These are phyloP conservation scores for Pristiophorus japonicus DNA, from an alignment of 2,113 vertebrate genomes.

Conservation along the genomic window DNA sequence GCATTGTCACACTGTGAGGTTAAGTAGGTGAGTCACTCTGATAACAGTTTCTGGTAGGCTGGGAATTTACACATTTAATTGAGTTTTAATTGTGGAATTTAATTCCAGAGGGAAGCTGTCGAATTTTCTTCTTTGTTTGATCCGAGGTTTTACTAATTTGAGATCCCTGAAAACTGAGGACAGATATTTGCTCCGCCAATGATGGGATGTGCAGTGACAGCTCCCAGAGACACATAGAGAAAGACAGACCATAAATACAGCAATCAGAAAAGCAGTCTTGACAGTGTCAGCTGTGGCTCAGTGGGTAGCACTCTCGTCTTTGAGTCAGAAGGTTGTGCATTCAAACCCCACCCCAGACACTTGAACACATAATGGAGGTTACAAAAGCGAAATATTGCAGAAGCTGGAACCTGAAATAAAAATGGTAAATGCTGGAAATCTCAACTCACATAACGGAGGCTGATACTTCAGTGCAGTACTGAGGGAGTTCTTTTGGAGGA, in stretches of 20 bases:
- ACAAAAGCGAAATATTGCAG: too few relatives aligned
- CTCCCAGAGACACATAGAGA: neutral
- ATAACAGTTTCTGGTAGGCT: neutral
- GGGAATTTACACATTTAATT: neutral
- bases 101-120: neutral
- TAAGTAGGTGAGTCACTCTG: neutral
- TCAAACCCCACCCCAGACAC: neutral
- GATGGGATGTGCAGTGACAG: neutral
- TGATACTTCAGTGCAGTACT: too few relatives aligned
- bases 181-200: neutral
- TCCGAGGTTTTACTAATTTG: neutral
- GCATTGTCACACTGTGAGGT: neutral
- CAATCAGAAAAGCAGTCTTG: neutral
- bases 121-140: neutral
- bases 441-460: too few relatives aligned
- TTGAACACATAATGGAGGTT: too few relatives aligned
- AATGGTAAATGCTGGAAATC: too few relatives aligned
- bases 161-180: neutral
- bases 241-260: neutral
- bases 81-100: neutral
- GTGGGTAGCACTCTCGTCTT: neutral
- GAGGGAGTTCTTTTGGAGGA: neutral
- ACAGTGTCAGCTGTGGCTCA: neutral
- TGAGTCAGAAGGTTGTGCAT: neutral
- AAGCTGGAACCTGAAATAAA: too few relatives aligned